Percentiles rank a stretch among this genome's conserved stretches.
Evolutionary conservation across 2,113 vertebrate genomes (phyloP).

Genomic region (Otus sunia): DNA sequence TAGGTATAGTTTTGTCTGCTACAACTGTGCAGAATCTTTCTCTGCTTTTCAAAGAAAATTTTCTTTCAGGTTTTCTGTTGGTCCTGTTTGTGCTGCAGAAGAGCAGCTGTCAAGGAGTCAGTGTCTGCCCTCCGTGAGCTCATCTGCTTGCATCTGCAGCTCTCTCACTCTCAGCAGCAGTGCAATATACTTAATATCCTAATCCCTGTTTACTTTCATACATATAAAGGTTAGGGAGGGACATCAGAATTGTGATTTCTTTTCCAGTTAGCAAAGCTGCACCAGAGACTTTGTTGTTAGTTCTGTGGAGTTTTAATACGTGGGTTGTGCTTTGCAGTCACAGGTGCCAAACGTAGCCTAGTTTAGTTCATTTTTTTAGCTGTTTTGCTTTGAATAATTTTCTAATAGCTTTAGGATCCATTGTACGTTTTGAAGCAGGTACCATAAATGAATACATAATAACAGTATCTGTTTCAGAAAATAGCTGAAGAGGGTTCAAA

Average conservation of each 20-base stretch:
- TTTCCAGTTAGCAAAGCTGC: not conserved
- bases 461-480: not conserved
- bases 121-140: not conserved
- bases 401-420: not conserved
- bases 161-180: not conserved
- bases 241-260: not conserved
- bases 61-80: not conserved
- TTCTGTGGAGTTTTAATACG: not conserved
- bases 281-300: not conserved
- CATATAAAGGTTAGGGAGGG: not conserved
- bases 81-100: not conserved
- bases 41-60: not conserved
- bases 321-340: not conserved
- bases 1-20: not conserved
- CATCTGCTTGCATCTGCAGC: not conserved
- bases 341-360: not conserved
- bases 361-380: not conserved
- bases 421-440: not conserved
- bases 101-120: not conserved
- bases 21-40: not conserved
- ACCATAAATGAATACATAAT: not conserved
- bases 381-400: not conserved
- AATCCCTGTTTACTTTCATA: not conserved
- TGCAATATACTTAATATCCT: not conserved
- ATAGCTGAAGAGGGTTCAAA: conserved; percentile 21